Evolutionary conservation across 2,113 vertebrate genomes (phyloP).

Genomic region (Chloebia gouldiae): DNA sequence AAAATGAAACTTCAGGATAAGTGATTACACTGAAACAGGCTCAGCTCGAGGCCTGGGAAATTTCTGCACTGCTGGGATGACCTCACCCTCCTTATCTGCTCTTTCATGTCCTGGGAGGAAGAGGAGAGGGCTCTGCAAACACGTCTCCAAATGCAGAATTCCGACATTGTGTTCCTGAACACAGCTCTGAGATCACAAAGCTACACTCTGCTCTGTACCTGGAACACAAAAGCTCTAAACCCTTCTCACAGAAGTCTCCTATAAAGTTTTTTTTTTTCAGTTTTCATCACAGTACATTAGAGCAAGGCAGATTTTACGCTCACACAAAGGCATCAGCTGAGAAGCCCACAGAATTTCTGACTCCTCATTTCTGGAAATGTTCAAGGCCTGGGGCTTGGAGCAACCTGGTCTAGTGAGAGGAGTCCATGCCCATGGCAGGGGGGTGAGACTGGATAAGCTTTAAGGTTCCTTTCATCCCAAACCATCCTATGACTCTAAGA

Average conservation of each 20-base stretch:
- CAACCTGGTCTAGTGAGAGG: not conserved
- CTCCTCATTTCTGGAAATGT: not conserved
- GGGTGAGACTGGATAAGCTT: not conserved
- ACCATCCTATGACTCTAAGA: not conserved
- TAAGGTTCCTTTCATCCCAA: not conserved
- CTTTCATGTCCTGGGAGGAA: not conserved
- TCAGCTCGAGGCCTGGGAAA: not conserved
- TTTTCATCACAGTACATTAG: not conserved
- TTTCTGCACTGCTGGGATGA: not conserved
- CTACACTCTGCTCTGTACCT: not conserved
- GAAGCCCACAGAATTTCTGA: not conserved
- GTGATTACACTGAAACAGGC: not conserved
- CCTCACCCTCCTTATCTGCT: not conserved
- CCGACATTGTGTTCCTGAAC: not conserved
- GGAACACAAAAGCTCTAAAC: not conserved
- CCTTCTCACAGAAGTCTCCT: not conserved
- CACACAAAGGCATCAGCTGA: fast-evolving
- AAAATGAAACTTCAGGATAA: not conserved
- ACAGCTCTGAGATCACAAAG: not conserved
- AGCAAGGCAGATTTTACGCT: not conserved
- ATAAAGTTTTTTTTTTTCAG: not conserved
- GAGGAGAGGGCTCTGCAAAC: not conserved
- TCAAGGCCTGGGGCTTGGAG: not conserved
- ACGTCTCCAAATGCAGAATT: not conserved
- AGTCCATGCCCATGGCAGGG: not conserved